These are phyloP conservation scores for Thymelicus lineola DNA, from an alignment of 2,888 invertebrate species.

Conservation along the genomic window DNA sequence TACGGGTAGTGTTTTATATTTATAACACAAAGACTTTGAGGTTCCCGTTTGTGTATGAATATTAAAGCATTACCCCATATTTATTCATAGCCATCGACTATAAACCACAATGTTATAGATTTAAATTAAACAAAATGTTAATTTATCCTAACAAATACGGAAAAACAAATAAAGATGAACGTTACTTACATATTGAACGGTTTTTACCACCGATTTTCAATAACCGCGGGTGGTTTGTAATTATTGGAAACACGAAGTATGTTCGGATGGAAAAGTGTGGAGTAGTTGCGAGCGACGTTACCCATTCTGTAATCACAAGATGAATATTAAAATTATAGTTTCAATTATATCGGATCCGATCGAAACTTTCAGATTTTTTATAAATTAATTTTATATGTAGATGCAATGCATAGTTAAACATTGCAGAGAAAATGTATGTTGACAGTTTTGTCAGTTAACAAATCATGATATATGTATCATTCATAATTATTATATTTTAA, in stretches of 20 bases:
- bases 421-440: too few relatives aligned
- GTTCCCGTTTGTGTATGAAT: slow-evolving; percentile 6
- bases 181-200: neutral
- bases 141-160: slow-evolving; percentile 5
- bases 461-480: too few relatives aligned
- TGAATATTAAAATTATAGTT: too few relatives aligned
- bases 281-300: too few relatives aligned
- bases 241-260: neutral
- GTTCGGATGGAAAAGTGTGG: neutral
- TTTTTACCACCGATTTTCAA: neutral
- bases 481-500: too few relatives aligned
- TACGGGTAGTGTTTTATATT: slow-evolving; percentile 16
- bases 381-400: too few relatives aligned
- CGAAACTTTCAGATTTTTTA: too few relatives aligned
- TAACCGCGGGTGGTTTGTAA: neutral
- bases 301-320: too few relatives aligned
- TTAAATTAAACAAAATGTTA: slow-evolving; percentile 1
- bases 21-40: slow-evolving; percentile 12
- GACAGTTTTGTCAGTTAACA: too few relatives aligned
- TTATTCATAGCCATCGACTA: slow-evolving; percentile 10
- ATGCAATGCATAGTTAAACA: too few relatives aligned
- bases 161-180: slow-evolving; percentile 1
- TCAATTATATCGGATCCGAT: too few relatives aligned
- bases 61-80: slow-evolving; percentile 6
- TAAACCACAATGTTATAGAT: slow-evolving; percentile 10